Percentiles rank a stretch among this genome's conserved stretches.
phyloP scores from a whole-genome alignment of 2,113 vertebrate genomes.

The Riparia riparia region DNA sequence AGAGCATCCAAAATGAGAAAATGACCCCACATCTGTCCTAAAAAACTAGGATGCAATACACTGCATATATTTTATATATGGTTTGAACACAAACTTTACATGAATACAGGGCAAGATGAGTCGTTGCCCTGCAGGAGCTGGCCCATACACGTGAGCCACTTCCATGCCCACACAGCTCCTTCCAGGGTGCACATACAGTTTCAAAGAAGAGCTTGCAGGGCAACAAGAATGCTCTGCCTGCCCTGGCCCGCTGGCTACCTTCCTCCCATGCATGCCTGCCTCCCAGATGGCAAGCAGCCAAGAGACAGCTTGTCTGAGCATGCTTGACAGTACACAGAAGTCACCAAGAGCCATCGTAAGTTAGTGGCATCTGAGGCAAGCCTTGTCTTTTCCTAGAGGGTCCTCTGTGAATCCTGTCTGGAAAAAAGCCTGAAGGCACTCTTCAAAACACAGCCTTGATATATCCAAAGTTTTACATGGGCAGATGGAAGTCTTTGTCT shows the following conservation, averaged over 20 bases:
- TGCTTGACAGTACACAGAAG: neutral
- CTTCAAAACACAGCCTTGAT: slow-evolving; percentile 31
- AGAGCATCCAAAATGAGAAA: neutral
- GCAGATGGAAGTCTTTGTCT: slow-evolving; percentile 37
- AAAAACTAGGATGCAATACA: neutral
- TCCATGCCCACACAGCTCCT: neutral
- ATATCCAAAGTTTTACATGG: neutral
- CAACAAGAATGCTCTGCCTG: rapidly evolving
- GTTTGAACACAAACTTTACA: neutral
- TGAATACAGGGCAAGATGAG: neutral
- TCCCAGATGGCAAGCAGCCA: neutral
- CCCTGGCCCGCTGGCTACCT: neutral
- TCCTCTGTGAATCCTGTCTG: neutral
- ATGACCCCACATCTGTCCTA: neutral
- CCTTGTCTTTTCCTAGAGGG: slow-evolving; percentile 11
- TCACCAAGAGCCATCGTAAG: neutral
- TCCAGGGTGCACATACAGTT: rapidly evolving
- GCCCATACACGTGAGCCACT: neutral
- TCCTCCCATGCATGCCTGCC: neutral
- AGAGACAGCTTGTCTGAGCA: slow-evolving; percentile 34
- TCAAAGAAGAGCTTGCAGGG: neutral
- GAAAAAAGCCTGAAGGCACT: slow-evolving; percentile 11
- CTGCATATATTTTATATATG: neutral
- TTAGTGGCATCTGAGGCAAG: slow-evolving; percentile 8
- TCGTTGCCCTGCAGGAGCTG: neutral